Evolutionary conservation across 2,797 vertebrate genomes (phyloP).

Genomic region (Channallabes apus): DNA sequence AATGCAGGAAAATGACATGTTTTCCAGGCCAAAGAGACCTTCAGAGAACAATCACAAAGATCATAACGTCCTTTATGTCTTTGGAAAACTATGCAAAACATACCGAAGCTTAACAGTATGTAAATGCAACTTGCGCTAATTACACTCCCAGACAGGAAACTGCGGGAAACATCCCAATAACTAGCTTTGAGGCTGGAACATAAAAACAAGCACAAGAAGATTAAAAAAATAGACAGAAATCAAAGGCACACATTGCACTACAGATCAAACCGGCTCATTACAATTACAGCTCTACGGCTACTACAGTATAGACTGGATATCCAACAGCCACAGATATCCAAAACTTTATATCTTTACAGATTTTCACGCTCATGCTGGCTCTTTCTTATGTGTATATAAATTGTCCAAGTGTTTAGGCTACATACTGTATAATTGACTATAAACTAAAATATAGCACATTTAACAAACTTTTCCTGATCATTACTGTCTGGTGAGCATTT

Average conservation of each 20-base stretch:
- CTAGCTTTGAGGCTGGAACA: slow-evolving; percentile 48
- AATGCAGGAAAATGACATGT: slow-evolving; percentile 52
- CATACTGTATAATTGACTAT: slow-evolving; percentile 22
- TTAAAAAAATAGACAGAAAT: slow-evolving; percentile 39
- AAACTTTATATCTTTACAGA: slow-evolving; percentile 48
- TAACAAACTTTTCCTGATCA: slow-evolving; percentile 9
- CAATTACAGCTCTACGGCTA: slow-evolving; percentile 25
- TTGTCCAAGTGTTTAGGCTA: slow-evolving; percentile 11
- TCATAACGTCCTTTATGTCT: slow-evolving; percentile 45
- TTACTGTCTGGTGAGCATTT: slow-evolving; percentile 29
- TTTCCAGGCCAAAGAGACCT: slow-evolving; percentile 42
- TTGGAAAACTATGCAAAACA: slow-evolving; percentile 20
- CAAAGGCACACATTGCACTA: slow-evolving; percentile 25
- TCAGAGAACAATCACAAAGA: slow-evolving; percentile 52
- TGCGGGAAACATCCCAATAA: slow-evolving; percentile 47
- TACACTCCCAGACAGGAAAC: slow-evolving; percentile 49
- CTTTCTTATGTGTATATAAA: slow-evolving; percentile 28
- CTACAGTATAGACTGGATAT: slow-evolving; percentile 19
- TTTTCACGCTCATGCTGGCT: slow-evolving; percentile 24
- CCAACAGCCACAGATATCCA: slow-evolving; percentile 46
- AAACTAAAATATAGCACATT: slow-evolving; percentile 36
- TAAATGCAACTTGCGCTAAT: slow-evolving; percentile 58
- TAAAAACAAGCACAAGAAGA: slow-evolving; percentile 47
- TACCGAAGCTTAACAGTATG: slow-evolving; percentile 49
- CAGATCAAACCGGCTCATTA: slow-evolving; percentile 36